Conservation (phyloP, 2,797 vertebrate genomes). For the Eulemur coronatus region DNA sequence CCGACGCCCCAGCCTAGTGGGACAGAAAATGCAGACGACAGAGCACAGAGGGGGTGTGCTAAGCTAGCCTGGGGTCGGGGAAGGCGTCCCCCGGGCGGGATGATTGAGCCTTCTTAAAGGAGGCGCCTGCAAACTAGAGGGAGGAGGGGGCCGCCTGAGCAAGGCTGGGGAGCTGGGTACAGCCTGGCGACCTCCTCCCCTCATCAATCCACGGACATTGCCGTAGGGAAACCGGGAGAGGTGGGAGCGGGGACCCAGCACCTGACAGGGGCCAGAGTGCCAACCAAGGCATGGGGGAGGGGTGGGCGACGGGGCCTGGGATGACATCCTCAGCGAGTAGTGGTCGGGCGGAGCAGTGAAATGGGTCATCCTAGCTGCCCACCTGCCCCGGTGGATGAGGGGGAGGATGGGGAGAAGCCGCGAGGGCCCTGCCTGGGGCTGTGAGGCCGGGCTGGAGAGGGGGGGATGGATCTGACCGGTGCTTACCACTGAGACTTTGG, state of each 20-base stretch:
- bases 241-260: background rate
- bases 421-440: background rate
- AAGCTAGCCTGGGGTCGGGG: background rate
- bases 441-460: background rate
- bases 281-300: background rate
- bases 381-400: background rate
- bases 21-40: background rate
- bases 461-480: background rate
- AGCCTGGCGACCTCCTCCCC: background rate
- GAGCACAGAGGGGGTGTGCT: background rate
- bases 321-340: background rate
- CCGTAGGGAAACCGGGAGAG: background rate
- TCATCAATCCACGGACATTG: too few species aligned
- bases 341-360: background rate
- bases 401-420: background rate
- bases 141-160: background rate
- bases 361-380: background rate
- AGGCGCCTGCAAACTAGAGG: background rate
- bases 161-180: background rate
- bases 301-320: background rate
- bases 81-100: background rate
- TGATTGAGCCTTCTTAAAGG: background rate
- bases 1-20: background rate
- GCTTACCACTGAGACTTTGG: slow-evolving; percentile 43
- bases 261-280: background rate